These are phyloP conservation scores for Chaunax sp. DNA, from an alignment of 2,797 vertebrate species.

Conservation along the genomic window DNA sequence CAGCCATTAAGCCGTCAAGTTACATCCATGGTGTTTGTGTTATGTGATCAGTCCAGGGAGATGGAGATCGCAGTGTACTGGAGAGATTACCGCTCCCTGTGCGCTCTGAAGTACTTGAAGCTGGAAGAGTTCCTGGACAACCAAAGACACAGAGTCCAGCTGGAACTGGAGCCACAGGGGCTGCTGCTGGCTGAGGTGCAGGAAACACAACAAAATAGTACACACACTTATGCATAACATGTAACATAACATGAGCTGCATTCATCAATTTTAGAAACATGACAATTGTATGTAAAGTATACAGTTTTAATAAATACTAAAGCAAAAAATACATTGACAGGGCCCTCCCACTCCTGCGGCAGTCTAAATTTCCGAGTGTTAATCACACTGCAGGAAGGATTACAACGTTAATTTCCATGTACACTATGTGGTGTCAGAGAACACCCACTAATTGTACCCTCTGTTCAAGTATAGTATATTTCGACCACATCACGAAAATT, in stretches of 20 bases:
- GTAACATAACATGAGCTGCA: background rate
- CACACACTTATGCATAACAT: background rate
- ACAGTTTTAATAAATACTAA: background rate
- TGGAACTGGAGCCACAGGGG: conserved; percentile 92
- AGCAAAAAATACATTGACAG: no score
- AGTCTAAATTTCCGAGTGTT: no score
- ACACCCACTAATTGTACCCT: no score
- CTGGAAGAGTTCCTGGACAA: conserved; percentile 95
- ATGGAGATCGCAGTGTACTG: conserved; percentile 93
- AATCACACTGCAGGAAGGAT: no score
- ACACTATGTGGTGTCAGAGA: no score
- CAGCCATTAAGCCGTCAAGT: background rate
- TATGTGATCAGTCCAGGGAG: conserved; percentile 85
- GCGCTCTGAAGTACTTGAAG: conserved; percentile 93
- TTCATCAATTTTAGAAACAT: background rate
- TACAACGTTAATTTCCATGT: no score
- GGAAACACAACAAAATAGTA: background rate
- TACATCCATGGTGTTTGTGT: conserved; percentile 7
- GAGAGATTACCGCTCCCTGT: conserved; percentile 91
- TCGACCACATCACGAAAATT: no score
- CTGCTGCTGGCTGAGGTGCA: conserved; percentile 89
- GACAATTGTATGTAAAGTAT: background rate
- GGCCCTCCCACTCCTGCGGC: no score
- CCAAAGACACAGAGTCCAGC: conserved; percentile 89
- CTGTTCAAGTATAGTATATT: no score